Percentiles rank a stretch among this genome's conserved stretches.
These are phyloP conservation scores for Neodiprion pinetum DNA, from an alignment of 1,140 invertebrate genomes.

Conservation along the genomic window DNA sequence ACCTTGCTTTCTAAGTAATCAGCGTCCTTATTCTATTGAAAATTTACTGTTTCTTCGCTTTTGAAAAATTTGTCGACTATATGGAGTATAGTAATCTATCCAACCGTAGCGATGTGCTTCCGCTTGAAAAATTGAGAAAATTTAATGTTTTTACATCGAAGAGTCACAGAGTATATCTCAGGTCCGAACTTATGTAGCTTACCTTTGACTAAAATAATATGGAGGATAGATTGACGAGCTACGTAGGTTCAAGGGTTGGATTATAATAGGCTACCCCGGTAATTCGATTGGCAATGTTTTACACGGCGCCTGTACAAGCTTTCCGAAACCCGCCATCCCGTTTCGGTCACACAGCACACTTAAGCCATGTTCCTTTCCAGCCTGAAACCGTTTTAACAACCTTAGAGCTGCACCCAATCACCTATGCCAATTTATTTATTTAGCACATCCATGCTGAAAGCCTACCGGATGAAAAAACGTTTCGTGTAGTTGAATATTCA, in stretches of 20 bases:
- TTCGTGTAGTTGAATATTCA: too few species aligned
- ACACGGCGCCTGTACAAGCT: neutral
- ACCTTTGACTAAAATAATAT: conserved; percentile 4
- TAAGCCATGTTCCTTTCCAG: neutral
- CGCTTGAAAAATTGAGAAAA: too few species aligned
- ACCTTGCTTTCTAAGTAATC: too few species aligned
- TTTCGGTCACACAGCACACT: neutral
- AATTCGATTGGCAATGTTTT: neutral
- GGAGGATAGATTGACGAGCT: neutral
- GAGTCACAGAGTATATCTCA: too few species aligned
- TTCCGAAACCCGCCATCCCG: neutral
- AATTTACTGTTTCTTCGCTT: too few species aligned
- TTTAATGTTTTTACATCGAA: too few species aligned
- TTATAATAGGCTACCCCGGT: neutral
- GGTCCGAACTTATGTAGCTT: neutral
- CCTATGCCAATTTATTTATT: neutral
- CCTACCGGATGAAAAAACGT: neutral
- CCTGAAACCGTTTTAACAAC: neutral
- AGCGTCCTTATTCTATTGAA: too few species aligned
- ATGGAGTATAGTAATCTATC: too few species aligned
- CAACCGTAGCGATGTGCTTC: too few species aligned
- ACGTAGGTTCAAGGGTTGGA: neutral
- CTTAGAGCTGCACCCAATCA: neutral
- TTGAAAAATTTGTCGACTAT: too few species aligned
- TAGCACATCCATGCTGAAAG: neutral